Evolutionary conservation across 2,113 vertebrate species (phyloP).

Genomic region (Grammomys dolichurus): DNA sequence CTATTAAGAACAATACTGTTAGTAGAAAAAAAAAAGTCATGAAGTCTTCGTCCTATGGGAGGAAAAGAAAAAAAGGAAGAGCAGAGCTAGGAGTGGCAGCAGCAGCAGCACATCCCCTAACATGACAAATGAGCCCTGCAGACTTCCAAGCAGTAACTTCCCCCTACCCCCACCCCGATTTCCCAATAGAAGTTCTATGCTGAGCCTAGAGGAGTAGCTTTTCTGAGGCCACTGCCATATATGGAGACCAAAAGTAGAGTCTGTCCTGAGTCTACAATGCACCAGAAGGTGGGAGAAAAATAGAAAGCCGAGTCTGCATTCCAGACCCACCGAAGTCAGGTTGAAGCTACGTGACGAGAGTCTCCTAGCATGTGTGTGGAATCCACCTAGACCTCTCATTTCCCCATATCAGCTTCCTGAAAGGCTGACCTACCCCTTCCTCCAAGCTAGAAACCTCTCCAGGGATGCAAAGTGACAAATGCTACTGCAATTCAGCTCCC

Average conservation of each 20-base stretch:
- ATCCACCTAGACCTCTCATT: background rate
- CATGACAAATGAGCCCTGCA: background rate
- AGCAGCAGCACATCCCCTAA: background rate
- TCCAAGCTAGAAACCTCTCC: background rate
- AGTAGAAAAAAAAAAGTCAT: background rate
- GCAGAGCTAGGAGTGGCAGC: background rate
- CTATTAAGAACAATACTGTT: background rate
- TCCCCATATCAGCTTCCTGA: background rate
- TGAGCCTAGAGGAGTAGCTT: background rate
- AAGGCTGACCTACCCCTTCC: background rate
- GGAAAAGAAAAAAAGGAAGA: background rate
- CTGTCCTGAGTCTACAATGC: fast-evolving
- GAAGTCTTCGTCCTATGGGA: background rate
- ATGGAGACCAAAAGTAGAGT: background rate
- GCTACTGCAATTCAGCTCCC: background rate
- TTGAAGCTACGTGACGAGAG: no score
- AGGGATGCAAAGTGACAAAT: background rate
- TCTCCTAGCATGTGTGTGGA: background rate
- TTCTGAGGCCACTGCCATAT: background rate
- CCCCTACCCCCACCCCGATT: background rate
- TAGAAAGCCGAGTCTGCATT: background rate
- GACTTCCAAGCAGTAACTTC: background rate
- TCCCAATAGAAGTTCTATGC: background rate
- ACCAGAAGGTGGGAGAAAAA: background rate
- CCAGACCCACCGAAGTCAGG: background rate